phyloP scores from a whole-genome alignment of 2,797 vertebrate species.

The Acanthiza pusilla region DNA sequence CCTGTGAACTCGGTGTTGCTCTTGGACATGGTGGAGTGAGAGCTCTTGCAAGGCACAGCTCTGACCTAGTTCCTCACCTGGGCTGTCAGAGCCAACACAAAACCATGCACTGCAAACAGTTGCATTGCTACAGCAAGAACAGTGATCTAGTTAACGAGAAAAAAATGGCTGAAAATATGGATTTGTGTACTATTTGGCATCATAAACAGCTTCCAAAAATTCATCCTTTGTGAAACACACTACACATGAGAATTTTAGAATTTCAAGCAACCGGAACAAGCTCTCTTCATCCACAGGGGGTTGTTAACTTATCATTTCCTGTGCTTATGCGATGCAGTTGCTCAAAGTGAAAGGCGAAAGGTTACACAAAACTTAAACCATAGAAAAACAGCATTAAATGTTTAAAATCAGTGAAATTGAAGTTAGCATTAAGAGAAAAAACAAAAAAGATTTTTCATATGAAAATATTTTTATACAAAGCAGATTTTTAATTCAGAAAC shows the following conservation, averaged over 20 bases:
- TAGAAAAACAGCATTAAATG: background rate
- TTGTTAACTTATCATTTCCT: background rate
- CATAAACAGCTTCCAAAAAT: background rate
- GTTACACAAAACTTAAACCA: background rate
- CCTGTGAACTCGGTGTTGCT: background rate
- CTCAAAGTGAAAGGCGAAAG: background rate
- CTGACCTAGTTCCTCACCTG: background rate
- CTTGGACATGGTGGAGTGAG: fast-evolving
- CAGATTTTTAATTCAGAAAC: background rate
- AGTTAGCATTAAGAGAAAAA: background rate
- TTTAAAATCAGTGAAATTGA: background rate
- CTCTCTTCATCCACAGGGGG: background rate
- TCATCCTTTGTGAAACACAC: background rate
- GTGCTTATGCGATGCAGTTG: background rate
- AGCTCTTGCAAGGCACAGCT: background rate
- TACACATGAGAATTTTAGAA: background rate
- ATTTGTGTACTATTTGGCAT: background rate
- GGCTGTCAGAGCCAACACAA: background rate
- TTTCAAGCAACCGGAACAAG: background rate
- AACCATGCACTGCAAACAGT: background rate
- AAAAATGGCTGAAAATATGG: background rate
- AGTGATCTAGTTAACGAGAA: background rate
- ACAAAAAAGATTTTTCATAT: background rate
- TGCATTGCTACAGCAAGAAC: background rate
- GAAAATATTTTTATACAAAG: background rate